phyloP scores from a whole-genome alignment of 2,888 invertebrate species.

The Desoria tigrina region DNA sequence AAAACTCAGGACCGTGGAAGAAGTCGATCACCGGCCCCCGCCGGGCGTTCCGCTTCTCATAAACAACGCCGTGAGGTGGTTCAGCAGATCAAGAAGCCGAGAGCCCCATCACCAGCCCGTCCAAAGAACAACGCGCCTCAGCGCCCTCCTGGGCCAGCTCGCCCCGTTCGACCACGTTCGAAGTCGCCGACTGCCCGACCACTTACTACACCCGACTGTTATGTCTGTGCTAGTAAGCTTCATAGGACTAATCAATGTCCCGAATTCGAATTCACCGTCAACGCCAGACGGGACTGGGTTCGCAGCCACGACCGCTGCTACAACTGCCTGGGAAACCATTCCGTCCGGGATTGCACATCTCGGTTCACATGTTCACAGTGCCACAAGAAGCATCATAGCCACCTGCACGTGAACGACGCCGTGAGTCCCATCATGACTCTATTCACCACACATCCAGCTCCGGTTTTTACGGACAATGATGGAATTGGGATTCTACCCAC shows the following conservation, averaged over 20 bases:
- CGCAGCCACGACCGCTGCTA: conserved; percentile 8
- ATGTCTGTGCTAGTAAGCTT: not conserved
- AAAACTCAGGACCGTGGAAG: too few species aligned
- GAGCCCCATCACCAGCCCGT: too few species aligned
- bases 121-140: too few species aligned
- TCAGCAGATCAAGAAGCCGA: too few species aligned
- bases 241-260: conserved; percentile 2
- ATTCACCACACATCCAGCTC: not conserved
- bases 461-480: not conserved
- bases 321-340: conserved; percentile 10
- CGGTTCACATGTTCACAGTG: conserved; percentile 7
- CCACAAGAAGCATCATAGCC: conserved; percentile 7
- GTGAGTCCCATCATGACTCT: conserved; percentile 7
- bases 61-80: too few species aligned
- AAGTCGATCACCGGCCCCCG: too few species aligned
- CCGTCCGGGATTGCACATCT: conserved; percentile 1
- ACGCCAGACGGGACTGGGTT: not conserved
- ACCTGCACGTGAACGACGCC: not conserved
- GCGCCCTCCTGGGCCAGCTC: too few species aligned
- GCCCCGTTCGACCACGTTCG: not conserved
- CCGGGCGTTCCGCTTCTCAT: too few species aligned
- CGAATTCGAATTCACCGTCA: conserved; percentile 2
- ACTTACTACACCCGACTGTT: not conserved
- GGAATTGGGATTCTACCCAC: conserved; percentile 17
- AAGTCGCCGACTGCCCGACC: not conserved